Conservation (phyloP, 2,113 vertebrate species). For the Maccullochella peelii region DNA sequence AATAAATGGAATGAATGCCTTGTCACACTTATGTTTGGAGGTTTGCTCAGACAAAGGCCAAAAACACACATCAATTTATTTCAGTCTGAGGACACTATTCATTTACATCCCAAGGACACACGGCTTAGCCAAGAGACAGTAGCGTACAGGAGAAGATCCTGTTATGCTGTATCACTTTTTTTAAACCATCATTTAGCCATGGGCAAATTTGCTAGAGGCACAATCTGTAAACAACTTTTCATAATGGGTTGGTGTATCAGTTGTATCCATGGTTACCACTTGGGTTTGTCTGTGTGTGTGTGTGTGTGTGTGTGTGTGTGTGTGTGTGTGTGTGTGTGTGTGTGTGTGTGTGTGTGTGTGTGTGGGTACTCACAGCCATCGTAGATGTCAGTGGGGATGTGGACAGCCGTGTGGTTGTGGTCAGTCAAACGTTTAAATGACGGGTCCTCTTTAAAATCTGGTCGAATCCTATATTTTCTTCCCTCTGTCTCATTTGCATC, state of each 20-base stretch:
- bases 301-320: background rate
- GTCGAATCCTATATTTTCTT: conserved; percentile 89
- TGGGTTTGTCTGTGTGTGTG: background rate
- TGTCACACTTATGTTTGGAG: background rate
- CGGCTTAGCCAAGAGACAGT: background rate
- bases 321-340: conserved; percentile 1
- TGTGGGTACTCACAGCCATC: conserved; percentile 93
- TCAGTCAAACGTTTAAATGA: conserved; percentile 92
- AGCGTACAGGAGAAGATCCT: conserved; percentile 2
- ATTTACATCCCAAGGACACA: conserved; percentile 44
- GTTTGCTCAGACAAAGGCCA: conserved; percentile 16
- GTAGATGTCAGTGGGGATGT: conserved; percentile 98
- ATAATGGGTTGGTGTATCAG: conserved; percentile 60
- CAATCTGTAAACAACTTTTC: conserved; percentile 61
- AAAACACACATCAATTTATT: background rate
- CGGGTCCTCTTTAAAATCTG: conserved; percentile 93
- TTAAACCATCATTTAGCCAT: conserved; percentile 43
- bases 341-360: background rate
- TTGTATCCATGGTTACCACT: conserved; percentile 70
- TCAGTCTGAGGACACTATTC: background rate
- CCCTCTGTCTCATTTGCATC: conserved; percentile 93
- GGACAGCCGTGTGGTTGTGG: conserved; percentile 95
- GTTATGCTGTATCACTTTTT: conserved; percentile 38
- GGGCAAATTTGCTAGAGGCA: conserved; percentile 53
- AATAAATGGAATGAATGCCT: background rate